phyloP scores from a whole-genome alignment of 2,797 vertebrate species.

The Thunnus albacares region DNA sequence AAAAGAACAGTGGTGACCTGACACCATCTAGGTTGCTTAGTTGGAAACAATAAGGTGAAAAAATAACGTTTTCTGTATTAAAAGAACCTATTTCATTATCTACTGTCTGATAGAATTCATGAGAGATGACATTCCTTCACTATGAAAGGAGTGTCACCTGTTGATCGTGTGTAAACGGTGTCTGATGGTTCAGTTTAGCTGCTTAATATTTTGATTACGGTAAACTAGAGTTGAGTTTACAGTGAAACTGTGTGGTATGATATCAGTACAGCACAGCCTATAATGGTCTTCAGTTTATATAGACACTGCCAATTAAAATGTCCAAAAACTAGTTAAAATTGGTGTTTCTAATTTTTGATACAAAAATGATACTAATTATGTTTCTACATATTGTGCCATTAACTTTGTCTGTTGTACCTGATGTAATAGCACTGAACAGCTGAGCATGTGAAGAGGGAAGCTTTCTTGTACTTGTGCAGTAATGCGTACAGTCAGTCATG shows the following conservation, averaged over 20 bases:
- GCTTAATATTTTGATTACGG: background rate
- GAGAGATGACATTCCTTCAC: background rate
- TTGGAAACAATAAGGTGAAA: background rate
- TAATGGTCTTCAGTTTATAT: background rate
- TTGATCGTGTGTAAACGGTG: background rate
- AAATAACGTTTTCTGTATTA: background rate
- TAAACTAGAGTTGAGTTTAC: background rate
- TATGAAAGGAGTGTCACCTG: background rate
- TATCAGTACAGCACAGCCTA: background rate
- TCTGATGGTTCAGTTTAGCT: background rate
- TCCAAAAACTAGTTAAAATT: background rate
- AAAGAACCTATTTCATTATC: background rate
- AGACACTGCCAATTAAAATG: background rate
- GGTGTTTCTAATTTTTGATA: background rate
- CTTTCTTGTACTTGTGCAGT: background rate
- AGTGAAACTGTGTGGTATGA: background rate
- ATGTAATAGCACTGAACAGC: too few relatives aligned
- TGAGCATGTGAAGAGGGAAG: background rate
- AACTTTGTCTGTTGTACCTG: too few relatives aligned
- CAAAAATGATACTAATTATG: background rate
- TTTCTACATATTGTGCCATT: background rate
- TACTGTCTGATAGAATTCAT: background rate
- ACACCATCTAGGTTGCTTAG: background rate
- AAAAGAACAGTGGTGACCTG: background rate
- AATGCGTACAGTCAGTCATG: background rate